Conservation (phyloP, 2,113 vertebrate species). For the Onychostoma macrolepis region DNA sequence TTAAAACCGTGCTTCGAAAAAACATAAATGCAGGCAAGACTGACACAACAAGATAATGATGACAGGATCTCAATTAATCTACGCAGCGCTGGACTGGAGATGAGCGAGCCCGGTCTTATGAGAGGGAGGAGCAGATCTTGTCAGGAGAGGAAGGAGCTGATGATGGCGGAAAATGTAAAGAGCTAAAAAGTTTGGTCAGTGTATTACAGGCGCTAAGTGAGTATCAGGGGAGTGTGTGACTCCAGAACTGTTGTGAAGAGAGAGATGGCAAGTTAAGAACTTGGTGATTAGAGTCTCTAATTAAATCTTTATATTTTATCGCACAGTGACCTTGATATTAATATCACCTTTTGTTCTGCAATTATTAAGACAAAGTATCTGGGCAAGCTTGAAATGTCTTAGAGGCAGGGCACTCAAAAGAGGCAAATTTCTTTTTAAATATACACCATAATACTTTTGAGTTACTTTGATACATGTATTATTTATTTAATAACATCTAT, state of each 20-base stretch:
- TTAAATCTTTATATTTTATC: conserved; percentile 13
- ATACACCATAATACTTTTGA: not conserved
- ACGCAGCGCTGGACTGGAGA: conserved; percentile 43
- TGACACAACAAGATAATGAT: conserved; percentile 42
- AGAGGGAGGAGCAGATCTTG: conserved; percentile 48
- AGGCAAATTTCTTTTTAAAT: not conserved
- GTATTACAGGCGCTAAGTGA: conserved; percentile 4
- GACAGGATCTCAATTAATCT: conserved; percentile 63
- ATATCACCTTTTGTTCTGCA: conserved; percentile 8
- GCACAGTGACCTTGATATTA: not conserved
- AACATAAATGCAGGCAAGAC: conserved; percentile 37
- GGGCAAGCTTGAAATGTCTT: not conserved
- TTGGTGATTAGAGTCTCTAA: conserved; percentile 5
- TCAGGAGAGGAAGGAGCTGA: conserved; percentile 23
- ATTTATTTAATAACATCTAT: not conserved
- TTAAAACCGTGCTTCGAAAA: conserved; percentile 21
- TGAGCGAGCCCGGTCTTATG: conserved; percentile 60
- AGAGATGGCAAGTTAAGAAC: not conserved
- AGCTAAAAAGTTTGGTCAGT: conserved; percentile 26
- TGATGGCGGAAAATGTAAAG: conserved; percentile 35
- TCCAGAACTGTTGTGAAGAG: not conserved
- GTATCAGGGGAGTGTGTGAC: not conserved
- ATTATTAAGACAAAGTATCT: not conserved
- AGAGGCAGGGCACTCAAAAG: not conserved
- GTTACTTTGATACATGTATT: not conserved